Evolutionary conservation across 2,113 vertebrate species (phyloP).

Genomic region (Tragelaphus scriptus): DNA sequence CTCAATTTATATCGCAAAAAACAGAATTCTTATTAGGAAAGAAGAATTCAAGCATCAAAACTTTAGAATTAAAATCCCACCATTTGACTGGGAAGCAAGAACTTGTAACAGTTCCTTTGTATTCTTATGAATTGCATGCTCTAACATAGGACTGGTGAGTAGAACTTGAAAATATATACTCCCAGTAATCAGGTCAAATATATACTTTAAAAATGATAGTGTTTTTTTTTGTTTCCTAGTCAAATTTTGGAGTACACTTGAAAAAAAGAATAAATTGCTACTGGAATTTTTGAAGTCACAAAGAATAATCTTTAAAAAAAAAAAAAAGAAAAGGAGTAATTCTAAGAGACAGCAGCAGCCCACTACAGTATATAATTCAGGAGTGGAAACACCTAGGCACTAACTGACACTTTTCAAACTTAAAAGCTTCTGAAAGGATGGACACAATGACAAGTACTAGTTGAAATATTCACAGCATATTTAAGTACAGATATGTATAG

Average conservation of each 20-base stretch:
- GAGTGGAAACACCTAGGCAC: neutral
- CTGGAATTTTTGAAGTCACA: neutral
- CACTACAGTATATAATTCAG: neutral
- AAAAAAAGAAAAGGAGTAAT: neutral
- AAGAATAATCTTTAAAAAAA: neutral
- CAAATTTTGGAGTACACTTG: neutral
- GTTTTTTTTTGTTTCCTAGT: constrained; percentile 6
- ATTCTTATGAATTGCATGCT: neutral
- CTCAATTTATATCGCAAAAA: constrained; percentile 8
- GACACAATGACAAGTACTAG: neutral
- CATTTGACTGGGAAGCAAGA: neutral
- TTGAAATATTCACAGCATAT: neutral
- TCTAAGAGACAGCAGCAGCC: neutral
- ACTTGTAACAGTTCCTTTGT: neutral
- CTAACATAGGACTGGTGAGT: neutral
- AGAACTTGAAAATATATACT: neutral
- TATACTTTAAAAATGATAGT: neutral
- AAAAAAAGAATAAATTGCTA: neutral
- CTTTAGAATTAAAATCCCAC: neutral
- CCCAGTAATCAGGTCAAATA: neutral
- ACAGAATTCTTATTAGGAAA: neutral
- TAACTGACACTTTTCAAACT: neutral
- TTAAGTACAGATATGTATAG: neutral
- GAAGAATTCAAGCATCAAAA: neutral
- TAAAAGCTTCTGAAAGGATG: neutral